Base-by-base conservation (phyloP, 1,140 invertebrate species). In the Bombus difficillimus region DNA sequence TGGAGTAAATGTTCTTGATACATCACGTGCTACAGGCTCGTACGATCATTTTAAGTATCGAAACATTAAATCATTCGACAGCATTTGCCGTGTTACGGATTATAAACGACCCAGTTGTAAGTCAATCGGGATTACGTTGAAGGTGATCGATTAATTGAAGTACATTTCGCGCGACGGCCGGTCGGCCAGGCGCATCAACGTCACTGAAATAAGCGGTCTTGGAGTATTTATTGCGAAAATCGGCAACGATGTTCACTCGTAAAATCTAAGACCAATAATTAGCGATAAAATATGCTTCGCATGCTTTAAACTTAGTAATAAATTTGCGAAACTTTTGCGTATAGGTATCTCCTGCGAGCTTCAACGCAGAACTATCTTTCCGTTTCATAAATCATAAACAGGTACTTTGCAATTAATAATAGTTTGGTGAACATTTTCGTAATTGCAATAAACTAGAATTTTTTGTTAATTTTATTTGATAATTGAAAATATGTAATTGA, bases 31-130 rank as follows among this genome's bases (percentile, higher is more conserved):
- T 4, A 34, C 25, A 4, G 39, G 12, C 47, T 8, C 12, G 15
- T 10, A n/a, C 25, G 41, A 41, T 72, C 39, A 3, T 82, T 82
- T 71, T 71, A 43, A 47, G 28, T 25, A 78, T 43, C 34, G 81
- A 64, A 34, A 64, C 76, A 53, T 64, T 89, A 89, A 89, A 89
- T 89, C 84, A 80, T 79, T 83, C 72, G 59, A 32, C 68, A 83
- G 68, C 83, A 37, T 82, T 80, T 66, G 72, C 57, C 69, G 66
- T 47, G 77, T 64, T 53, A 57, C 47, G 88, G 73, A 86, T 89
- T 89, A 89, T 74, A 62, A 89, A 86, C 88, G 88, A 89, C 80
- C 88, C 80, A 89, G 84, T 89, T 89, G 89, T 88, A 86, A 89
- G 88, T 85, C 79, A 81, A 80, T 89, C 68, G 84, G 84, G 69